Evolutionary conservation across 2,888 invertebrate species (phyloP).

Genomic region (Rambutsinella grinnellia): DNA sequence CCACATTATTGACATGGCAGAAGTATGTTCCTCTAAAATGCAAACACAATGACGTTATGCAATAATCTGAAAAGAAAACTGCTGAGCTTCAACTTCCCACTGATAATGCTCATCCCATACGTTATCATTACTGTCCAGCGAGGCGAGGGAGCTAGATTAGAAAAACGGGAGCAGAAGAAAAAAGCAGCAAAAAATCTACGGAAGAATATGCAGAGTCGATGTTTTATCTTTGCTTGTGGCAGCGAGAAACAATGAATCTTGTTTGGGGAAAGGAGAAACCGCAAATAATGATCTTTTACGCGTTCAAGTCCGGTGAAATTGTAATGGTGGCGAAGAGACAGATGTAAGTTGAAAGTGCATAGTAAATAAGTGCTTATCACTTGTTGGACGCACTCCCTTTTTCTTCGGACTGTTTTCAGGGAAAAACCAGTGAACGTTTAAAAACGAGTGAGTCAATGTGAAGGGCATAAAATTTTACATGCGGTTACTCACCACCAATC

Average conservation of each 20-base stretch:
- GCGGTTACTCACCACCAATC: too few relatives aligned
- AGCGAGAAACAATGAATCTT: slow-evolving; percentile 19
- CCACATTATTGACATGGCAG: too few relatives aligned
- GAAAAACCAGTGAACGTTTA: not conserved
- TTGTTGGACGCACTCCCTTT: too few relatives aligned
- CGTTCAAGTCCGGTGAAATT: not conserved
- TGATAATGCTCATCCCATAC: slow-evolving; percentile 6
- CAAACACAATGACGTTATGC: slow-evolving; percentile 19
- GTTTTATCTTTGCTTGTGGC: slow-evolving; percentile 14
- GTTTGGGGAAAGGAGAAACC: slow-evolving; percentile 11
- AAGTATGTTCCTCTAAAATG: too few relatives aligned
- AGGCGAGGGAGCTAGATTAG: not conserved
- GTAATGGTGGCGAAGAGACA: not conserved
- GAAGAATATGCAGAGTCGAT: not conserved
- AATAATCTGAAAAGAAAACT: not conserved
- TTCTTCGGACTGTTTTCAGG: not conserved
- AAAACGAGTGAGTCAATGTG: not conserved
- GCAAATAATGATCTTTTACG: slow-evolving; percentile 22
- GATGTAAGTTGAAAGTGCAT: not conserved
- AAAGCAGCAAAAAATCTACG: not conserved
- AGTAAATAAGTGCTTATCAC: too few relatives aligned
- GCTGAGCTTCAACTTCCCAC: not conserved
- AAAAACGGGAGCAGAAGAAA: not conserved
- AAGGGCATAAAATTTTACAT: not conserved
- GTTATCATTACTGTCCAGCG: slow-evolving; percentile 17